Conservation (phyloP, 2,888 invertebrate species). For the Cephus nigrinus region DNA sequence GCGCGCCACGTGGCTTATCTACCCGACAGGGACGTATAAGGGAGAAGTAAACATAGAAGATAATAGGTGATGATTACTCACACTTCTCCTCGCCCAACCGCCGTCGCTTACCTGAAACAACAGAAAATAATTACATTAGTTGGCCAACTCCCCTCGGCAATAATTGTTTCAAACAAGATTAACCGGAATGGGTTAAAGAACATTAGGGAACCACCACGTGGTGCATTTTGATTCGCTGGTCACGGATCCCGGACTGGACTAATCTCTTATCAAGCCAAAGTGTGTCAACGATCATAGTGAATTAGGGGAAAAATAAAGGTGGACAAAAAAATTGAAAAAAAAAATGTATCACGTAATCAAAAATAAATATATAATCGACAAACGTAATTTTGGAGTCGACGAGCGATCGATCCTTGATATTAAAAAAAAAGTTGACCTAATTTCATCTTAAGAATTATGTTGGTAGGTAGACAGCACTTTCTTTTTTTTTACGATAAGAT, state of each 20-base stretch:
- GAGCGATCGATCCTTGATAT: too few relatives aligned
- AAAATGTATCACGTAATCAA: too few relatives aligned
- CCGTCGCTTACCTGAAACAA: slow-evolving; percentile 58
- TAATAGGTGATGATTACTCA: slow-evolving; percentile 56
- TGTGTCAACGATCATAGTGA: background rate
- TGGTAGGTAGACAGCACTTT: too few relatives aligned
- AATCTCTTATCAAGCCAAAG: background rate
- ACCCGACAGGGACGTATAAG: slow-evolving; percentile 37
- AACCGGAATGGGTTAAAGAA: slow-evolving; percentile 16
- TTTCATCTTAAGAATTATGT: too few relatives aligned
- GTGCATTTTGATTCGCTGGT: background rate
- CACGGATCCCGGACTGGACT: background rate
- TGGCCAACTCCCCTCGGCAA: slow-evolving; percentile 9
- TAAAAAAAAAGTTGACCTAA: too few relatives aligned
- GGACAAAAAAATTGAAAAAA: accelerated
- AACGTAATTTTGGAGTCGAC: too few relatives aligned
- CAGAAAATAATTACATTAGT: slow-evolving; percentile 54
- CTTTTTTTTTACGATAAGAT: too few relatives aligned
- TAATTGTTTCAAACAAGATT: slow-evolving; percentile 27
- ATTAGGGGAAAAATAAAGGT: background rate
- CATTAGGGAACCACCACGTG: background rate
- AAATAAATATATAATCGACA: too few relatives aligned
- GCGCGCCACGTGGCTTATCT: slow-evolving; percentile 1
- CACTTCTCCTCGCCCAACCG: slow-evolving; percentile 33
- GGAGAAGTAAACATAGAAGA: slow-evolving; percentile 51